Percentiles rank a stretch among this genome's conserved stretches.
Conservation (phyloP, 2,888 invertebrate species). For the Xylota sylvarum region DNA sequence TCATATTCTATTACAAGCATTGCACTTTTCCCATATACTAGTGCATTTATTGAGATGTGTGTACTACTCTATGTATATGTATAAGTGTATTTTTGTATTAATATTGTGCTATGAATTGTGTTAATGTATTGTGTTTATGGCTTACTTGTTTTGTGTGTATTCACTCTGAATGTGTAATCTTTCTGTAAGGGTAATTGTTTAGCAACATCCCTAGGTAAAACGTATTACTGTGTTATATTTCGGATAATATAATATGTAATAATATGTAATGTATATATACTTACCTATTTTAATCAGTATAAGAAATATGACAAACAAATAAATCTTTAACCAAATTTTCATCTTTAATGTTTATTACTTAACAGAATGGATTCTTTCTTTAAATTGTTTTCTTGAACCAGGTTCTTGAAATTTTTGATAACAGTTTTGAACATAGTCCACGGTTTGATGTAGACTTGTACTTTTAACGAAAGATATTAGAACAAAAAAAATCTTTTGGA, state of each 20-base stretch:
- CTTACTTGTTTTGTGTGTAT: constrained; percentile 38
- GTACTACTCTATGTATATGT: background rate
- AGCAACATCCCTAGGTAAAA: background rate
- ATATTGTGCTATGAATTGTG: background rate
- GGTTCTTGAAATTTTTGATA: too few relatives aligned
- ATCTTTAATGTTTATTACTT: too few relatives aligned
- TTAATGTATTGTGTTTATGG: background rate
- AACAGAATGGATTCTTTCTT: too few relatives aligned
- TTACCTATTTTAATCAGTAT: constrained; percentile 21
- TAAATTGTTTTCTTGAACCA: too few relatives aligned
- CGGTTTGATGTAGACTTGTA: too few relatives aligned
- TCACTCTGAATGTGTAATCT: background rate
- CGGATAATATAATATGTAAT: too few relatives aligned
- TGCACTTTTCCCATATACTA: constrained; percentile 1
- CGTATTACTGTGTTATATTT: background rate
- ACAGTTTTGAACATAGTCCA: too few relatives aligned
- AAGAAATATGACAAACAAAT: too few relatives aligned
- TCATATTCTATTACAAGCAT: constrained; percentile 30
- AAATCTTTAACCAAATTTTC: too few relatives aligned
- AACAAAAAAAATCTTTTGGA: too few relatives aligned
- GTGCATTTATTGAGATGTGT: constrained; percentile 5
- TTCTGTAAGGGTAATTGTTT: background rate
- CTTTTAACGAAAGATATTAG: too few relatives aligned
- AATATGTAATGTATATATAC: too few relatives aligned
- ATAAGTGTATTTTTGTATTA: constrained; percentile 10